Base-by-base conservation (phyloP, 2,797 vertebrate genomes). In the Phataginus tricuspis region DNA sequence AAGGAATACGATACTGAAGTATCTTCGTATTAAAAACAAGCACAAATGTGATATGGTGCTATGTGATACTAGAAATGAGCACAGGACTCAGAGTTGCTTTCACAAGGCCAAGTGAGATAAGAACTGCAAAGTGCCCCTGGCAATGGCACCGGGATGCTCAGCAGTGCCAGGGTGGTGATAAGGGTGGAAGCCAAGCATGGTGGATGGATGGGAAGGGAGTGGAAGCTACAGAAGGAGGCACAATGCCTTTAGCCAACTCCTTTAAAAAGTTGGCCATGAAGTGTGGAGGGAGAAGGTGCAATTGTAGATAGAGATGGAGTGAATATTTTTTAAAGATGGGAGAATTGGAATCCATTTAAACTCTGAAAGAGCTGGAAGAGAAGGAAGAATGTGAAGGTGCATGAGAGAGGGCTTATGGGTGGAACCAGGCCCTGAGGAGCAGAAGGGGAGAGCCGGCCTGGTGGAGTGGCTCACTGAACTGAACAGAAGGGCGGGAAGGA, bases 291-390 rank as follows among this genome's bases (percentile, higher is more conserved):
- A 42, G 61, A 66, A 90, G 37, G 63, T 15, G 68, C 13, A 77
- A 18, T 13, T 42, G 0, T 63, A 72, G 55, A 11, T 37, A 75
- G 27, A 4, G 3, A 6, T 37, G 63, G 8, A 68, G 34, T 61
- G 31, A 84, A 49, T 57, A n/a, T 61, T 64, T 78, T 79, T 92
- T 45, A 19, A 86, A 64, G n/a, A 49, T 45, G 10, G 34, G 6
- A 80, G 63, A 92, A 75, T 61, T n/a, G 25, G 74, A 72, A 82
- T 29, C n/a, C 7, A 77, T 45, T 82, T 69, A 74, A 96, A 82
- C 10, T 7, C 59, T 61, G 19, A 66, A 85, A 29, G 85, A 61
- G 9, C 49, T 23, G 51, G 61, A 64, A 83, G n/a, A 90, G n/a
- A 78, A 75, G 25, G 59, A 59, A 77, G 16, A 49, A 63, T 61